Percentiles rank a stretch among this genome's conserved stretches.
Conservation (phyloP, 2,888 invertebrate species). For the Anagyrus pseudococci region DNA sequence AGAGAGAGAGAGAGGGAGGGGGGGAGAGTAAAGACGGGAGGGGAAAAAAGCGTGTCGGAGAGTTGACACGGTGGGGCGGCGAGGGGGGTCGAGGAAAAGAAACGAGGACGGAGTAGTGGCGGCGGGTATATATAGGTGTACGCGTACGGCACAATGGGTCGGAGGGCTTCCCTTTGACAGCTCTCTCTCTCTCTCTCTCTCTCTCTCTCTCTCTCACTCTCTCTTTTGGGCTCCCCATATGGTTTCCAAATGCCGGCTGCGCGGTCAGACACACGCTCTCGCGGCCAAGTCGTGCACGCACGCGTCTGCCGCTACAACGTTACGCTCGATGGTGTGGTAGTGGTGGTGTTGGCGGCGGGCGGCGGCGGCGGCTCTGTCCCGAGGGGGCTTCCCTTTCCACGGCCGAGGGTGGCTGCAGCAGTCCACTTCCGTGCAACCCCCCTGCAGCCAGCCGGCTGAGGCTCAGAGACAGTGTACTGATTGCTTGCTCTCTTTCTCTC, state of each 20-base stretch:
- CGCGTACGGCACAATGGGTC: background rate
- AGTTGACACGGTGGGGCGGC: too few species aligned
- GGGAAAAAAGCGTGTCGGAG: too few species aligned
- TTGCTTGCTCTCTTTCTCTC: background rate
- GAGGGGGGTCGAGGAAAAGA: background rate
- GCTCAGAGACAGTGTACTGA: background rate
- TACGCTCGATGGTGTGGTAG: conserved; percentile 12
- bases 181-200: too few species aligned
- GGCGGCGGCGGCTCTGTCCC: background rate
- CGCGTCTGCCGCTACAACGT: background rate
- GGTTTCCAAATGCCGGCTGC: conserved; percentile 32
- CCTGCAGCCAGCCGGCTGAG: background rate
- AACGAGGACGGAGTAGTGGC: background rate
- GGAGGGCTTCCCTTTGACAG: background rate
- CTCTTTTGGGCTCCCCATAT: too few species aligned
- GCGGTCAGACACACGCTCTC: background rate
- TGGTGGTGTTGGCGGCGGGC: background rate
- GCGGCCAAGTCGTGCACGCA: background rate
- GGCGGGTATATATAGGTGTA: background rate
- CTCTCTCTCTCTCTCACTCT: too few species aligned
- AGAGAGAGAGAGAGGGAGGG: too few species aligned
- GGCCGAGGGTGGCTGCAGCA: background rate
- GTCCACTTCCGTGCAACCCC: background rate
- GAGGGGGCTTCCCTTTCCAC: background rate
- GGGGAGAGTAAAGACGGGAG: too few species aligned